These are phyloP conservation scores for Hypsopygia costalis DNA, from an alignment of 2,888 invertebrate species.

Conservation along the genomic window DNA sequence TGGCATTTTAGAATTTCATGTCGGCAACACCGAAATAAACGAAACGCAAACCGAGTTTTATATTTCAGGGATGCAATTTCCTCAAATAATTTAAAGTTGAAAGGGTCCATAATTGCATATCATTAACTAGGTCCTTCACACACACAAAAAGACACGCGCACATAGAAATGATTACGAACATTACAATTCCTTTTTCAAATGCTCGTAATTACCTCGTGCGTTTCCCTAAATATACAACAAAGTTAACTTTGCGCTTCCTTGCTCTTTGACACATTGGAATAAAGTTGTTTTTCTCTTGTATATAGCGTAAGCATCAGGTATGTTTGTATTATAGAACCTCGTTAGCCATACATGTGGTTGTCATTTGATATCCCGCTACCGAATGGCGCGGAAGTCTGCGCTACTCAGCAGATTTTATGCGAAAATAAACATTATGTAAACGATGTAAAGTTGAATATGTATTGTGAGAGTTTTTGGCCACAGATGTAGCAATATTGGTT, in stretches of 20 bases:
- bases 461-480: constrained; percentile 27
- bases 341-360: constrained; percentile 65
- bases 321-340: constrained; percentile 53
- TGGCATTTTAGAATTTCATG: neutral
- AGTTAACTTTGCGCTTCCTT: constrained; percentile 21
- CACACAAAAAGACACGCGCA: constrained; percentile 32
- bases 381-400: constrained; percentile 36
- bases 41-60: neutral
- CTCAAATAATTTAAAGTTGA: constrained; percentile 9
- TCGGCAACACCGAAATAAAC: constrained; percentile 1
- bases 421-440: constrained; percentile 36
- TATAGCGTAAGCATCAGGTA: constrained; percentile 37
- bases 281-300: constrained; percentile 38
- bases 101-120: constrained; percentile 11
- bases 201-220: constrained; percentile 48
- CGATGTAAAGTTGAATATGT: constrained; percentile 35
- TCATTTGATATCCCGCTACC: constrained; percentile 62
- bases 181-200: constrained; percentile 59
- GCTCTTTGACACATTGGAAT: constrained; percentile 20
- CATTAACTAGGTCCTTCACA: constrained; percentile 19
- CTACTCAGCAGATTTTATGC: constrained; percentile 19
- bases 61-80: constrained; percentile 5
- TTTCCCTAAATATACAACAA: constrained; percentile 41
- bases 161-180: constrained; percentile 44
- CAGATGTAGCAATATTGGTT: constrained; percentile 62